phyloP scores from a whole-genome alignment of 2,113 vertebrate species.

The Promerops cafer region DNA sequence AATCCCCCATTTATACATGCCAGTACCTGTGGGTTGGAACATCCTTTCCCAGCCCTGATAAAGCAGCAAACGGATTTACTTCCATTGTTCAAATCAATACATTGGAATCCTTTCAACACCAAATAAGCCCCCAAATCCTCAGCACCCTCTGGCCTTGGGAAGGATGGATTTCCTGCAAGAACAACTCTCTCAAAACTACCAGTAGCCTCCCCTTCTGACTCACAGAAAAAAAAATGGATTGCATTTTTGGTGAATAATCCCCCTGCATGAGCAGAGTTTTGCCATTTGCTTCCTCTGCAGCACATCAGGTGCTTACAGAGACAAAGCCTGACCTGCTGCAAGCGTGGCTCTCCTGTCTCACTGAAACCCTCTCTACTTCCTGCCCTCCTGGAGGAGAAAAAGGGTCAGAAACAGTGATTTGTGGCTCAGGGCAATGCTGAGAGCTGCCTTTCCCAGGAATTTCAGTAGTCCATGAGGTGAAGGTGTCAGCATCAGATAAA shows the following conservation, averaged over 20 bases:
- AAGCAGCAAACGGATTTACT: background rate
- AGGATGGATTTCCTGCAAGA: background rate
- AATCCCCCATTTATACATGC: background rate
- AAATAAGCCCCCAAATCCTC: background rate
- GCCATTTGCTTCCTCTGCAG: background rate
- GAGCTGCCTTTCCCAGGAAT: conserved; percentile 46
- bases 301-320: background rate
- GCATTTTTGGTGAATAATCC: background rate
- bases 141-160: background rate
- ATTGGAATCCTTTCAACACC: background rate
- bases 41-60: background rate
- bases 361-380: conserved; percentile 25
- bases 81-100: background rate
- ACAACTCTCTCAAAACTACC: background rate
- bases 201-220: background rate
- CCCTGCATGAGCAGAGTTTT: background rate
- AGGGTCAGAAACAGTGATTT: conserved; percentile 7
- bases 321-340: background rate
- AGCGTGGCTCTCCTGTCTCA: background rate
- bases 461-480: conserved; percentile 32
- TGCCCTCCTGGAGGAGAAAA: background rate
- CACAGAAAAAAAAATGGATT: background rate
- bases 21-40: background rate
- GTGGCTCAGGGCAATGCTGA: conserved; percentile 19
- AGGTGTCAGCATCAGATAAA: conserved; percentile 63